These are phyloP conservation scores for Hermodice carunculata DNA, from an alignment of 2,888 invertebrate genomes.

Conservation along the genomic window DNA sequence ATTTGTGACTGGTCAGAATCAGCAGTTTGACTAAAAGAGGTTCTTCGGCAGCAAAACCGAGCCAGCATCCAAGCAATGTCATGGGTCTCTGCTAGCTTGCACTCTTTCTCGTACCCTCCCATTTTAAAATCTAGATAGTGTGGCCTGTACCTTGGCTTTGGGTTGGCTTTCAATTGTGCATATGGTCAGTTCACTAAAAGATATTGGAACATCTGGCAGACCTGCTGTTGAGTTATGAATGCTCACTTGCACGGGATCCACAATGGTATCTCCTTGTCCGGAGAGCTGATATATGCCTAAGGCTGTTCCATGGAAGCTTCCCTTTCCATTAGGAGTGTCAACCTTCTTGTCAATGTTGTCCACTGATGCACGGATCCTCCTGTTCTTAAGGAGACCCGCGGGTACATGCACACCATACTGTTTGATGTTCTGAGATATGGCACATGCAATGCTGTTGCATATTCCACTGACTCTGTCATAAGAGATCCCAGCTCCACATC, in stretches of 20 bases:
- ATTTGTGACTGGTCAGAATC: too few relatives aligned
- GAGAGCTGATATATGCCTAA: slow-evolving; percentile 1
- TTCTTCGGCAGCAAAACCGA: slow-evolving; percentile 5
- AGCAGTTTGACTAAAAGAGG: not conserved
- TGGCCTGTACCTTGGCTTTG: not conserved
- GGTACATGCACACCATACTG: slow-evolving; percentile 11
- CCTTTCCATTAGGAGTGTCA: slow-evolving; percentile 9
- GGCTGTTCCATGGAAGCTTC: slow-evolving; percentile 12
- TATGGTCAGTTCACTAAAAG: too few relatives aligned
- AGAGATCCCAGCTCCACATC: not conserved
- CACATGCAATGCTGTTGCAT: slow-evolving; percentile 3
- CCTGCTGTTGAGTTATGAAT: too few relatives aligned
- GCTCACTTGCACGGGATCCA: too few relatives aligned
- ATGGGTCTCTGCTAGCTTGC: not conserved
- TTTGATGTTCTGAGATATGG: slow-evolving; percentile 6
- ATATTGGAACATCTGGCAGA: too few relatives aligned
- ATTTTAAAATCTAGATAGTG: not conserved
- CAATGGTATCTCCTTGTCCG: not conserved
- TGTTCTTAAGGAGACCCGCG: not conserved
- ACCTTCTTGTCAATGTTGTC: slow-evolving; percentile 11
- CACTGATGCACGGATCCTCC: slow-evolving; percentile 1
- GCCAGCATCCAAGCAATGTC: slow-evolving; percentile 10
- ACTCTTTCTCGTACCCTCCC: not conserved
- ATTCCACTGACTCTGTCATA: not conserved
- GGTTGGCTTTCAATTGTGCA: too few relatives aligned